Evolutionary conservation across 2,113 vertebrate genomes (phyloP).

Genomic region (Solea solea): DNA sequence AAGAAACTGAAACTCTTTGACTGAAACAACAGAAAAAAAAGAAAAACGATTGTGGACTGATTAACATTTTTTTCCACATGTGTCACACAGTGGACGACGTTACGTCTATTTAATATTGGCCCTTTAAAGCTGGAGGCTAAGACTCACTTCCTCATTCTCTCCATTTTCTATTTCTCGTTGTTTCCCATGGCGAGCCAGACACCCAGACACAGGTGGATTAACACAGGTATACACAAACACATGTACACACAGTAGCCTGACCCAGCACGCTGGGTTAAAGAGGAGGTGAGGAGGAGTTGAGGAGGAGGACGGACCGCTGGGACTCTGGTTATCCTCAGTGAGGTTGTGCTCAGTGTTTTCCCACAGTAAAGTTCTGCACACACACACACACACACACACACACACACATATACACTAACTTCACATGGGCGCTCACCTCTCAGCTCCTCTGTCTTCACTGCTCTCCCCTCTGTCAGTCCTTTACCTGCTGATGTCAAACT

Average conservation of each 20-base stretch:
- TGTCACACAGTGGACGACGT: too few relatives aligned
- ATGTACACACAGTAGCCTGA: slow-evolving; percentile 64
- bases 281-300: slow-evolving; percentile 49
- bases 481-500: slow-evolving; percentile 41
- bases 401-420: slow-evolving; percentile 37
- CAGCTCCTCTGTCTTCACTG: slow-evolving; percentile 17
- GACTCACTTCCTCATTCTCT: slow-evolving; percentile 5
- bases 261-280: slow-evolving; percentile 58
- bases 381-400: slow-evolving; percentile 48
- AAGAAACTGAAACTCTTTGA: not conserved
- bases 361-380: slow-evolving; percentile 53
- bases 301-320: slow-evolving; percentile 49
- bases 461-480: slow-evolving; percentile 7
- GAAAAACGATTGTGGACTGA: too few relatives aligned
- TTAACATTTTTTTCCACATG: too few relatives aligned
- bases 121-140: not conserved
- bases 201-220: slow-evolving; percentile 45
- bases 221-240: slow-evolving; percentile 40
- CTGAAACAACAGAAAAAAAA: not conserved
- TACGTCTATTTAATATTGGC: not conserved
- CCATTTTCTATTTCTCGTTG: slow-evolving; percentile 14
- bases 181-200: slow-evolving; percentile 44
- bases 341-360: slow-evolving; percentile 56
- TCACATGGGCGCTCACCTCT: slow-evolving; percentile 23
- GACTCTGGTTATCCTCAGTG: slow-evolving; percentile 78